Conservation (phyloP, 2,113 vertebrate genomes). For the Strix aluco region DNA sequence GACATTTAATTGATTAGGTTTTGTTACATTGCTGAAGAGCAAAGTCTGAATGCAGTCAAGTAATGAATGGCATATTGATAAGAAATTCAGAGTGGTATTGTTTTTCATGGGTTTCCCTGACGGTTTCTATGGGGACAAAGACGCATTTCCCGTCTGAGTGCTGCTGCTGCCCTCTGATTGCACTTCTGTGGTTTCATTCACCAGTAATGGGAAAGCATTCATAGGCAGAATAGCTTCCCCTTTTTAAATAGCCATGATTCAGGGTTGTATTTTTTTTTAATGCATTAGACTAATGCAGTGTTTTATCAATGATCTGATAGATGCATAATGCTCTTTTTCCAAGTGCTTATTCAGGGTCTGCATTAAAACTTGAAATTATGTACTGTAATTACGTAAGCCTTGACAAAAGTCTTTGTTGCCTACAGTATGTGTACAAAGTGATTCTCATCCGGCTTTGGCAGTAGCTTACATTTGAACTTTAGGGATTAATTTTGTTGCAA, state of each 20-base stretch:
- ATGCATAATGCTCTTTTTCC: slow-evolving; percentile 61
- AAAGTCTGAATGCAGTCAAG: slow-evolving; percentile 56
- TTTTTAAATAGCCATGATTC: slow-evolving; percentile 71
- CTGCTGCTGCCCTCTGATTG: slow-evolving; percentile 66
- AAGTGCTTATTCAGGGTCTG: slow-evolving; percentile 40
- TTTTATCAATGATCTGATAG: slow-evolving; percentile 73
- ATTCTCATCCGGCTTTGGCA: slow-evolving; percentile 37
- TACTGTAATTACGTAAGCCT: slow-evolving; percentile 56
- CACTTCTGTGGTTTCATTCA: slow-evolving; percentile 72
- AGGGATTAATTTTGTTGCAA: slow-evolving; percentile 43
- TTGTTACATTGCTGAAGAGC: slow-evolving; percentile 56
- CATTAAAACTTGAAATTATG: slow-evolving; percentile 69
- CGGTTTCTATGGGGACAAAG: slow-evolving; percentile 75
- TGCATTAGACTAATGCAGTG: slow-evolving; percentile 69
- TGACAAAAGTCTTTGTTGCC: slow-evolving; percentile 56
- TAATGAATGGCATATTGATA: slow-evolving; percentile 61
- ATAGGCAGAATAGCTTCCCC: slow-evolving; percentile 70
- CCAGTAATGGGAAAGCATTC: slow-evolving; percentile 68
- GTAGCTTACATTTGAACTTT: slow-evolving; percentile 18
- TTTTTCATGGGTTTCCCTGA: slow-evolving; percentile 72
- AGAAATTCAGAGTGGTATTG: slow-evolving; percentile 60
- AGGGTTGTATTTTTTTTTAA: slow-evolving; percentile 54
- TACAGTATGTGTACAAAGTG: slow-evolving; percentile 33
- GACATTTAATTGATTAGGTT: slow-evolving; percentile 35
- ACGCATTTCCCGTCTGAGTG: slow-evolving; percentile 72